phyloP scores from a whole-genome alignment of 2,113 vertebrate genomes.

The Oriolus oriolus region DNA sequence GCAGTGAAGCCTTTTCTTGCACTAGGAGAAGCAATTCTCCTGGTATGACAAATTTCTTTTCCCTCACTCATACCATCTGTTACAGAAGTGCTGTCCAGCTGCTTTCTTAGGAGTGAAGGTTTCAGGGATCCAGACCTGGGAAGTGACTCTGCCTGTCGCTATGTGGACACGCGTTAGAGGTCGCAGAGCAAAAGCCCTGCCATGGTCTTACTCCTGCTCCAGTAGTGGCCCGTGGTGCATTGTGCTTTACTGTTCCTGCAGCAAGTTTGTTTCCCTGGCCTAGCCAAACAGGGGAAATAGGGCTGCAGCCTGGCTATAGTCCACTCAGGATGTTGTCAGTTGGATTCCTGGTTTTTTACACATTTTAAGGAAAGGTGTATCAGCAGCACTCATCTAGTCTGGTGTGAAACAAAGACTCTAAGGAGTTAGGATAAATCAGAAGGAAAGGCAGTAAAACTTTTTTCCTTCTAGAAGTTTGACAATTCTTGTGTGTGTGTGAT shows the following conservation, averaged over 20 bases:
- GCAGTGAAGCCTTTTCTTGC: background rate
- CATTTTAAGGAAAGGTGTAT: background rate
- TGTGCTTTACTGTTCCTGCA: background rate
- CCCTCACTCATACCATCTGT: background rate
- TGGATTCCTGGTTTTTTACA: background rate
- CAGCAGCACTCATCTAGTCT: background rate
- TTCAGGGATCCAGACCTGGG: background rate
- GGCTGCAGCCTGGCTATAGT: background rate
- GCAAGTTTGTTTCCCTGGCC: background rate
- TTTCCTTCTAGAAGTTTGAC: background rate
- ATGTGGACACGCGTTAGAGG: accelerated
- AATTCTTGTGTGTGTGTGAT: background rate
- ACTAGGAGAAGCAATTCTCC: background rate
- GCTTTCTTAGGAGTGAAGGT: background rate
- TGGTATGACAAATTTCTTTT: background rate
- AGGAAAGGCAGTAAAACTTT: background rate
- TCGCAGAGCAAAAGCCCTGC: background rate
- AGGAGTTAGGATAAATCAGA: background rate
- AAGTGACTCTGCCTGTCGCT: background rate
- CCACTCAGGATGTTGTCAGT: background rate
- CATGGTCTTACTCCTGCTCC: background rate
- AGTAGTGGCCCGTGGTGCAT: background rate
- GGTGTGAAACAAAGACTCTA: background rate
- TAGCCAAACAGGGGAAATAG: background rate
- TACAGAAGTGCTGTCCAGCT: background rate